Evolutionary conservation across 2,888 invertebrate genomes (phyloP).

Genomic region (Selenia dentaria): DNA sequence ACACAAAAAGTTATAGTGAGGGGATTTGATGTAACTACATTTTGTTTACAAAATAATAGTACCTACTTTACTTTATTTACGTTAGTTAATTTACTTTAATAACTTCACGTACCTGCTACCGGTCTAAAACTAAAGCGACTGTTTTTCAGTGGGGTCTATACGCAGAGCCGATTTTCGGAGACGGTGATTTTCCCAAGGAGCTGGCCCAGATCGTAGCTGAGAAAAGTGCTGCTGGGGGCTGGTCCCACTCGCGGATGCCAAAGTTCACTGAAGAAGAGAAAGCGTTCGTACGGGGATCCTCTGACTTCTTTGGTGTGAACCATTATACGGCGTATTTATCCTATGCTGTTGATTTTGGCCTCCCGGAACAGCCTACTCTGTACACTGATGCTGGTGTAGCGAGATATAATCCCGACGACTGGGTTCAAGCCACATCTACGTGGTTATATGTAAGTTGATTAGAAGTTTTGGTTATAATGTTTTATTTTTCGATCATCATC

Average conservation of each 20-base stretch:
- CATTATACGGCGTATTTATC: slow-evolving; percentile 83
- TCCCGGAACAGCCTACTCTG: slow-evolving; percentile 28
- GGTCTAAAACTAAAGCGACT: no score
- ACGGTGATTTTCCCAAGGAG: slow-evolving; percentile 82
- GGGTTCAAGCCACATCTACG: slow-evolving; percentile 48
- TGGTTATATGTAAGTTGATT: slow-evolving; percentile 23
- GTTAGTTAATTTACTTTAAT: no score
- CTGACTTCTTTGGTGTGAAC: slow-evolving; percentile 85
- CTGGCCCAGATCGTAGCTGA: slow-evolving; percentile 68
- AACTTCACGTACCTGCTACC: no score
- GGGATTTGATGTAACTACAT: no score
- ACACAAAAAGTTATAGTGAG: no score
- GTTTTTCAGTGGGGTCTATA: slow-evolving; percentile 66
- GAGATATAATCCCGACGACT: slow-evolving; percentile 40
- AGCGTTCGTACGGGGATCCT: slow-evolving; percentile 50
- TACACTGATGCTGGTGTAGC: slow-evolving; percentile 48
- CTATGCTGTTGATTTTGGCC: slow-evolving; percentile 37
- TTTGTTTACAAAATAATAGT: no score
- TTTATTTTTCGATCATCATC: no score
- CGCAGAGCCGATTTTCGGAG: slow-evolving; percentile 73
- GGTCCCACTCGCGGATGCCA: slow-evolving; percentile 66
- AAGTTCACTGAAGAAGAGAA: slow-evolving; percentile 69
- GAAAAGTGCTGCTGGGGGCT: slow-evolving; percentile 71
- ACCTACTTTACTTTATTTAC: no score
- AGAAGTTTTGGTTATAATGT: no score